These are phyloP conservation scores for Netelia fuscicornis DNA, from an alignment of 2,888 invertebrate species.

Conservation along the genomic window DNA sequence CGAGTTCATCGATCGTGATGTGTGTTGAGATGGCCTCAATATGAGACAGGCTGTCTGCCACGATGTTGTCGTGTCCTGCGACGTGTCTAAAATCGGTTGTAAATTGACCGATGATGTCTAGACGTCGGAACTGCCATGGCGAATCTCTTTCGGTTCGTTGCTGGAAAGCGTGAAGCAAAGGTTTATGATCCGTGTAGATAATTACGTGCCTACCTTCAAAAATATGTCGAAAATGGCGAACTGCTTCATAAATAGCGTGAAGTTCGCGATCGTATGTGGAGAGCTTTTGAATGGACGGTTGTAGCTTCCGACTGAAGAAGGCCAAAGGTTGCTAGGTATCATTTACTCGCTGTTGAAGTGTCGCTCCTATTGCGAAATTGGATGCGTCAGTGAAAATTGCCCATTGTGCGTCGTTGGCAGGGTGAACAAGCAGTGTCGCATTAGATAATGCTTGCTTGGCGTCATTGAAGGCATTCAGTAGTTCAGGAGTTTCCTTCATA, in stretches of 20 bases:
- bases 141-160: constrained; percentile 37
- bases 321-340: constrained; percentile 79
- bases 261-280: constrained; percentile 49
- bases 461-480: neutral
- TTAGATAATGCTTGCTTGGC: neutral
- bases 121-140: constrained; percentile 30
- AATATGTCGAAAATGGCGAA: constrained; percentile 13
- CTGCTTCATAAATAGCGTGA: constrained; percentile 14
- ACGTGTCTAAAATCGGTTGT: constrained; percentile 49
- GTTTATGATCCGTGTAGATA: constrained; percentile 38
- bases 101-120: constrained; percentile 27
- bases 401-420: constrained; percentile 10
- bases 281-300: neutral
- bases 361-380: constrained; percentile 42
- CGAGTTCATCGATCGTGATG: constrained; percentile 18
- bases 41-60: constrained; percentile 49
- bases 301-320: constrained; percentile 75
- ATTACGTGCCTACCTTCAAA: constrained; percentile 16
- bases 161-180: constrained; percentile 1
- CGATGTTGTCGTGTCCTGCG: constrained; percentile 56
- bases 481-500: neutral
- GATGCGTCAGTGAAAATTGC: constrained; percentile 56
- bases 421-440: constrained; percentile 1
- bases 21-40: constrained; percentile 43
- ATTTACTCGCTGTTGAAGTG: constrained; percentile 27